Evolutionary conservation across 2,113 vertebrate species (phyloP).

Genomic region (Silurus asotus): DNA sequence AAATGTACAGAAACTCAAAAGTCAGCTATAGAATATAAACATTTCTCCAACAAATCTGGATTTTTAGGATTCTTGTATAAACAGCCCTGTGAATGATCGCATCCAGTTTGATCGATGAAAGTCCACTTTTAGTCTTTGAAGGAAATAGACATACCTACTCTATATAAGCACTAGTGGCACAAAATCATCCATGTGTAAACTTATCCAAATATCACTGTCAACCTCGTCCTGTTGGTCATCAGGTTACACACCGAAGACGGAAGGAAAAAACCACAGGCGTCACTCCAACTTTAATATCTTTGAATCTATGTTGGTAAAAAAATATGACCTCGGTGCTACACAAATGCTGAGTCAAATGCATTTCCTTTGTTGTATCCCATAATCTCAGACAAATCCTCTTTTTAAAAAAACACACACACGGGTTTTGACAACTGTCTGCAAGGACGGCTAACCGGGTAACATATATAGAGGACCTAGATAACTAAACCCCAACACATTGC

Average conservation of each 20-base stretch:
- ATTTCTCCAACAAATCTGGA: background rate
- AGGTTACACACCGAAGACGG: background rate
- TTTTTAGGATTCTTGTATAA: background rate
- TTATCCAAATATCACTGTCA: background rate
- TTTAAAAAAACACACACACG: background rate
- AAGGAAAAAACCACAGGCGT: background rate
- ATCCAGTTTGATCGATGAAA: background rate
- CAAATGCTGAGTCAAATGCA: conserved; percentile 37
- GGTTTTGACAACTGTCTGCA: background rate
- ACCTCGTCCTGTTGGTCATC: background rate
- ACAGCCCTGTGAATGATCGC: background rate
- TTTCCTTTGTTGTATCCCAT: conserved; percentile 14
- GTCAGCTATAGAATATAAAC: background rate
- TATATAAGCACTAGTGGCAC: background rate
- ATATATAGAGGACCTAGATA: background rate
- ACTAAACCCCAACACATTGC: conserved; percentile 2
- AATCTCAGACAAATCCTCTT: conserved; percentile 24
- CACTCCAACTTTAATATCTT: conserved; percentile 14
- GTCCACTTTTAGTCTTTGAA: background rate
- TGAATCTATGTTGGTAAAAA: conserved; percentile 20
- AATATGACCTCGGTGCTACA: conserved; percentile 11
- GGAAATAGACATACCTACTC: background rate
- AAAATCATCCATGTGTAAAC: background rate
- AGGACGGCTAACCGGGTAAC: conserved; percentile 8
- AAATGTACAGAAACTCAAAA: background rate